Percentiles rank a stretch among this genome's conserved stretches.
phyloP scores from a whole-genome alignment of 1,140 invertebrate species.

The Cydia strobilella region DNA sequence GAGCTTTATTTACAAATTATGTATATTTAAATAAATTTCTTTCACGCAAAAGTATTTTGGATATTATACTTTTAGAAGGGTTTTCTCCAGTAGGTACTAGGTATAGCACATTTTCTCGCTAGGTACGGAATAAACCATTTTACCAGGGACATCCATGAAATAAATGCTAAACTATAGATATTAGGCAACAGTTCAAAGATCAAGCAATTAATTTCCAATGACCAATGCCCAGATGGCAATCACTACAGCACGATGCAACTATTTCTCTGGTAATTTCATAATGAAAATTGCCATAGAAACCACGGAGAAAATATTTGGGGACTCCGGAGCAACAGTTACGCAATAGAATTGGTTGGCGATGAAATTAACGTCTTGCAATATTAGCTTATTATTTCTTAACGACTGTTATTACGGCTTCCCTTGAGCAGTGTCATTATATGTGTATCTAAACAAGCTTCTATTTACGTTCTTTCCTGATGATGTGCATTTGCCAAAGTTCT shows the following conservation, averaged over 20 bases:
- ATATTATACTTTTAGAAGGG: no score
- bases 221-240: conserved; percentile 63
- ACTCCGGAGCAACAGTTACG: conserved; percentile 52
- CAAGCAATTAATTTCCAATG: conserved; percentile 72
- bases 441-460: conserved; percentile 46
- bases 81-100: no score
- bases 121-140: no score
- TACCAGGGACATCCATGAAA: neutral
- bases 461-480: conserved; percentile 44
- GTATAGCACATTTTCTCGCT: no score
- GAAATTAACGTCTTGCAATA: conserved; percentile 59
- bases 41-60: no score
- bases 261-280: conserved; percentile 62
- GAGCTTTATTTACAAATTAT: no score
- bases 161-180: conserved; percentile 28
- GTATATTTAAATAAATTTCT: no score
- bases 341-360: conserved; percentile 54
- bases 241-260: conserved; percentile 69
- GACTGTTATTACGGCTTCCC: conserved; percentile 61
- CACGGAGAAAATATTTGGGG: conserved; percentile 62
- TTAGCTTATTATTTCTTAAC: conserved; percentile 62
- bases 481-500: conserved; percentile 1
- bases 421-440: conserved; percentile 56
- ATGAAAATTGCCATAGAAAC: conserved; percentile 62
- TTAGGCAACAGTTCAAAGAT: conserved; percentile 74